Evolutionary conservation across 2,888 invertebrate species (phyloP).

Genomic region (Ochropleura plecta): DNA sequence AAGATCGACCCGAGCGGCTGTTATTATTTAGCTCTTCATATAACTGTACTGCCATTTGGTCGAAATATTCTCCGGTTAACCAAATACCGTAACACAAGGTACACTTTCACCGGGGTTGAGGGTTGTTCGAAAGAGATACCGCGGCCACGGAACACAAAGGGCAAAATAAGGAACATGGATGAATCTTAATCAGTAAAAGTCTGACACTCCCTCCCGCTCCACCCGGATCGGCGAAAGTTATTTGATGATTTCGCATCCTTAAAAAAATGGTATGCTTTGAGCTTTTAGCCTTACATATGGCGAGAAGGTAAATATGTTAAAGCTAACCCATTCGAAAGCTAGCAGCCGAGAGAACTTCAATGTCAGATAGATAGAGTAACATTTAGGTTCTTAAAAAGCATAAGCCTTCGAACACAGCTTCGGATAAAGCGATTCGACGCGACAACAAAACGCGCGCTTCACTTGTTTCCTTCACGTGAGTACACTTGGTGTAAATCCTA

Average conservation of each 20-base stretch:
- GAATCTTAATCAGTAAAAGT: no score
- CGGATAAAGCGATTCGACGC: neutral
- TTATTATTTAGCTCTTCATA: no score
- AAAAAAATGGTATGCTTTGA: no score
- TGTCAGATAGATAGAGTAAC: constrained; percentile 13
- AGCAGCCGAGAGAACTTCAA: constrained; percentile 23
- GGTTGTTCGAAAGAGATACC: no score
- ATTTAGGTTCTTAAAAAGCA: constrained; percentile 14
- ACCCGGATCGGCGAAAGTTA: no score
- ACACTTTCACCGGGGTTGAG: no score
- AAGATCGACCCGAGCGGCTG: no score
- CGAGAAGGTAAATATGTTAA: constrained; percentile 69
- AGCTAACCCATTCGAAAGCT: constrained; percentile 58
- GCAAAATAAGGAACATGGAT: no score
- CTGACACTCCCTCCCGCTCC: no score
- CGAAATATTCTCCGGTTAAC: neutral
- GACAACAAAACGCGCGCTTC: neutral
- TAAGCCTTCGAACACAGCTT: neutral
- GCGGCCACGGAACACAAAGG: no score
- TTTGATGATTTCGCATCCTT: no score
- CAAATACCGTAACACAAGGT: constrained; percentile 8
- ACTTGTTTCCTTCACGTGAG: neutral
- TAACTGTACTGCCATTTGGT: neutral
- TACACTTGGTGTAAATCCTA: no score
- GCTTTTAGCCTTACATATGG: constrained; percentile 20